Evolutionary conservation across 2,888 invertebrate genomes (phyloP), one percentile per base, ranked within the genome.

Genomic region (Erpobdella octoculata): DNA sequence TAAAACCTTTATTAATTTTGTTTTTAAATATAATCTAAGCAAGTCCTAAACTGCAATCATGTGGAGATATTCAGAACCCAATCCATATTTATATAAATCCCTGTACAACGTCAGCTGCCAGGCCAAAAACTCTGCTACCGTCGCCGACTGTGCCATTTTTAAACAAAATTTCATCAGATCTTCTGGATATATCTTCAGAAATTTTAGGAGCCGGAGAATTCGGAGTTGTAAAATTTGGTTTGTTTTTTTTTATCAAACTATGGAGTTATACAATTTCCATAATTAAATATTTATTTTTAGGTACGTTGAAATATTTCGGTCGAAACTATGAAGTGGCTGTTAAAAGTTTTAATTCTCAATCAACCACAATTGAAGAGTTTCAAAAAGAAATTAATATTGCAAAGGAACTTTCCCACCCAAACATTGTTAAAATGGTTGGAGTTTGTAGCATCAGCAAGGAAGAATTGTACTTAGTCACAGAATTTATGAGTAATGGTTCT

Each of bases 361-460:
- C 35, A 12, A 8, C 33, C 62, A 62, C 62, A 1, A 25, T 8
- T 5, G 62, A 62, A 35, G 62, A 62, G 33, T 62, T 62, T 35
- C 31, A 62, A n/a, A n/a, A n/a, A 62, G 62, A 62, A 62, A 62
- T 62, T 33, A 35, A 62, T n/a, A 62, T 62, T 5, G 33, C 33
- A 35, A 62, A 62, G 35, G n/a, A 31, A 35, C 31, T 62, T 5
- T 3, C n/a, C n/a, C 62, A 62, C 31, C 62, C 62, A 31, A 62
- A 62, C 31, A 62, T 62, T n/a, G 62, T 62, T 31, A n/a, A 28
- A n/a, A 62, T 62, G 62, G 33, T 62, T 35, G 62, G 62, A 62
- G 35, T 62, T n/a, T 62, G 62, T 62, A n/a, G 31, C n/a, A 21
- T 25, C 28, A 28, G 8, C 12, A 33, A 62, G n/a, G 31, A 62